These are phyloP conservation scores for Typhlichthys subterraneus DNA, from an alignment of 2,797 vertebrate species.

Conservation along the genomic window DNA sequence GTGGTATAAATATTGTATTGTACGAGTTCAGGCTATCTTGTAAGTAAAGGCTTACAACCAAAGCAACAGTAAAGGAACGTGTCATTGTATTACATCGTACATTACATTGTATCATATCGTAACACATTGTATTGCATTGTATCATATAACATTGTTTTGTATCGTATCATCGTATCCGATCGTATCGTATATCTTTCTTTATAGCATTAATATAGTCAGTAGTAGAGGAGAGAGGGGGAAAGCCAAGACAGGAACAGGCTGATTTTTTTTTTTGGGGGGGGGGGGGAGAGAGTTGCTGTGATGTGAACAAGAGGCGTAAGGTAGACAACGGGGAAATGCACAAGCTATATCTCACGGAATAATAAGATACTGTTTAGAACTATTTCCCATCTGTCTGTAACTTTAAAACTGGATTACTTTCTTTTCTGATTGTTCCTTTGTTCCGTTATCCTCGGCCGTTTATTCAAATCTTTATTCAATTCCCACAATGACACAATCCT, in stretches of 20 bases:
- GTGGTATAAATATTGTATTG: background rate
- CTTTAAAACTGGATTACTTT: background rate
- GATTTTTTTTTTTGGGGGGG: background rate
- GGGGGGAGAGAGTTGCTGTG: no score
- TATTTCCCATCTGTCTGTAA: background rate
- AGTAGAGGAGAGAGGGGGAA: background rate
- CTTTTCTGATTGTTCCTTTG: background rate
- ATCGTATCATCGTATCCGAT: no score
- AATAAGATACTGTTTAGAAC: background rate
- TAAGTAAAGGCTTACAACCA: background rate
- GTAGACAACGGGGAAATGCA: background rate
- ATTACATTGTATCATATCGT: no score
- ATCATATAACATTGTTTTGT: no score
- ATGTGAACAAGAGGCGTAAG: background rate
- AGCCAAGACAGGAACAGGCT: background rate
- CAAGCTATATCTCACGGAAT: background rate
- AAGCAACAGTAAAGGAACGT: background rate
- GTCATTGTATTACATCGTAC: conserved; percentile 2
- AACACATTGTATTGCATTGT: no score
- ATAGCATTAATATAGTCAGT: no score
- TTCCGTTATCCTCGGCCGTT: background rate
- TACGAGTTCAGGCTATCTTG: conserved; percentile 10
- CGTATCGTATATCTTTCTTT: no score
- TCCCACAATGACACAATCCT: conserved; percentile 1
- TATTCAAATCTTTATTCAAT: conserved; percentile 6